Percentiles rank a stretch among this genome's conserved stretches.
phyloP scores from a whole-genome alignment of 53 echinoderm and acorn worm species.

The Stichopus horrens region DNA sequence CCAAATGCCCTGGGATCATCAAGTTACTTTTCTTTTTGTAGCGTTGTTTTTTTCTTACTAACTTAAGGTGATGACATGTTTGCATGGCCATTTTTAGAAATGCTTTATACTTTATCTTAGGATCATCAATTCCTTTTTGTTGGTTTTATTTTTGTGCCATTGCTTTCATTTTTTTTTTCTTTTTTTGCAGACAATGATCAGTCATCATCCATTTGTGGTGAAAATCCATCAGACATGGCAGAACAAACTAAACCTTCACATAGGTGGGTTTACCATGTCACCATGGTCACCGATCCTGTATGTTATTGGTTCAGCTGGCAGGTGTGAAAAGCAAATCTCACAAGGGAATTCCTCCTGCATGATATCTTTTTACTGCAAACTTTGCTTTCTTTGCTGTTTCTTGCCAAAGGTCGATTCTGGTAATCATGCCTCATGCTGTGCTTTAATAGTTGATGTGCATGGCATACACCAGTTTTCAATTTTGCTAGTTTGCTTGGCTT shows the following conservation, averaged over 20 bases:
- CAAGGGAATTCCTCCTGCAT: too few relatives aligned
- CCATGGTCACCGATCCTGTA: background rate
- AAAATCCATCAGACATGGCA: slow-evolving; percentile 91
- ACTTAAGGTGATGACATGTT: too few relatives aligned
- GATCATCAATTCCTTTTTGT: too few relatives aligned
- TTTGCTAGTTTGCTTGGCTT: too few relatives aligned
- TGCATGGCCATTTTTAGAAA: too few relatives aligned
- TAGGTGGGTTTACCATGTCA: slow-evolving; percentile 61
- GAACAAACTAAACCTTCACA: slow-evolving; percentile 85
- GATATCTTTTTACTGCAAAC: background rate
- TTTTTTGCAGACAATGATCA: slow-evolving; percentile 75
- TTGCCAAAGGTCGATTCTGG: background rate
- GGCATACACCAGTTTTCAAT: too few relatives aligned
- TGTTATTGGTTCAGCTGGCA: background rate
- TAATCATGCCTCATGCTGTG: too few relatives aligned
- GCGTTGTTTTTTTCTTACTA: too few relatives aligned
- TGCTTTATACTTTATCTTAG: too few relatives aligned
- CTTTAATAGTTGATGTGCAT: too few relatives aligned
- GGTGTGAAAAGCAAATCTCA: background rate
- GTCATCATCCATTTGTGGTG: slow-evolving; percentile 91
- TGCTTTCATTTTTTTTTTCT: slow-evolving; percentile 8
- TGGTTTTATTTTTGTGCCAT: background rate
- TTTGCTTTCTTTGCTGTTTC: background rate
- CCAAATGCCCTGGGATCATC: too few relatives aligned
- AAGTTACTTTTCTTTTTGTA: too few relatives aligned